Evolutionary conservation across 2,888 invertebrate genomes (phyloP).

Genomic region (Scotopteryx bipunctaria): DNA sequence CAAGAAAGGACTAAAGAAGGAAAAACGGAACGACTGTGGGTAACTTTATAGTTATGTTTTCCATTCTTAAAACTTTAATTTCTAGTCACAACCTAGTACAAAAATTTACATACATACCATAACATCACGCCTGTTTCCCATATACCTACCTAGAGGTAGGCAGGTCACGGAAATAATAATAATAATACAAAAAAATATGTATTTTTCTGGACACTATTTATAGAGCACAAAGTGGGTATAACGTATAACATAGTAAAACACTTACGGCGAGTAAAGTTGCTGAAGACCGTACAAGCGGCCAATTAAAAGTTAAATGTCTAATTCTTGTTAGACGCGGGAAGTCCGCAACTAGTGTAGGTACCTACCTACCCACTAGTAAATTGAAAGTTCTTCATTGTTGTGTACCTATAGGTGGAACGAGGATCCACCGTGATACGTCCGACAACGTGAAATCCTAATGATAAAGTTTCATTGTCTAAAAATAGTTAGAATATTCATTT

Average conservation of each 20-base stretch:
- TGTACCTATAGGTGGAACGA: constrained; percentile 51
- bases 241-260: constrained; percentile 74
- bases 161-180: too few species aligned
- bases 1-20: too few species aligned
- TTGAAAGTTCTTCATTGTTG: constrained; percentile 64
- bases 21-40: too few species aligned
- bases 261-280: constrained; percentile 73
- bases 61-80: too few species aligned
- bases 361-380: constrained; percentile 47
- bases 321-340: constrained; percentile 79
- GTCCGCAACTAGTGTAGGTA: constrained; percentile 67
- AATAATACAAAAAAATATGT: too few species aligned
- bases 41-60: too few species aligned
- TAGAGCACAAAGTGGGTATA: constrained; percentile 43
- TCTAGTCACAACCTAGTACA: too few species aligned
- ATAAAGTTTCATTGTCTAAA: constrained; percentile 32
- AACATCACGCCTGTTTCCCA: too few species aligned
- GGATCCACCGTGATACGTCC: constrained; percentile 40
- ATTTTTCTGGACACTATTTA: constrained; percentile 42
- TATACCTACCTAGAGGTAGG: too few species aligned
- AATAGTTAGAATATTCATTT: too few species aligned
- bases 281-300: constrained; percentile 79
- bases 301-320: constrained; percentile 83
- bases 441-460: constrained; percentile 38
- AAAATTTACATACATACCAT: too few species aligned